These are phyloP conservation scores for Orgyia antiqua DNA, from an alignment of 2,888 invertebrate genomes.

Conservation along the genomic window DNA sequence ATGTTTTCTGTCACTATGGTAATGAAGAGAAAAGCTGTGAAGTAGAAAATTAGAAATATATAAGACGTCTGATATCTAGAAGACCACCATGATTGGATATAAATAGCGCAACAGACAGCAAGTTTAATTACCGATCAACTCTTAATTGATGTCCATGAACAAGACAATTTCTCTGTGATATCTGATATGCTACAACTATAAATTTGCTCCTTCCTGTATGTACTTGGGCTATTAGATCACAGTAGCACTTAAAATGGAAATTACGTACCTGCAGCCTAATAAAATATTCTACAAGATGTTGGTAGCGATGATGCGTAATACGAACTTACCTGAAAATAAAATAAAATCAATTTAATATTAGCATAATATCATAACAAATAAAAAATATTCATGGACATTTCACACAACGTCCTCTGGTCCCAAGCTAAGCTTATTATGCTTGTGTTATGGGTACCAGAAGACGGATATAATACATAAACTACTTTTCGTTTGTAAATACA, in stretches of 20 bases:
- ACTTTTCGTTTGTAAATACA: too few relatives aligned
- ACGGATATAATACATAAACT: too few relatives aligned
- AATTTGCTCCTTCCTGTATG: constrained; percentile 13
- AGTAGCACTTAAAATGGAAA: too few relatives aligned
- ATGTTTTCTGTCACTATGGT: too few relatives aligned
- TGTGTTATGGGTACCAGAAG: too few relatives aligned
- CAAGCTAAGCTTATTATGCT: too few relatives aligned
- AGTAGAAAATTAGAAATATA: constrained; percentile 13
- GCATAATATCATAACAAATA: too few relatives aligned
- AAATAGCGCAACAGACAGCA: constrained; percentile 19
- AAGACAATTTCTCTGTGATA: constrained; percentile 26
- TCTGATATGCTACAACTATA: constrained; percentile 17
- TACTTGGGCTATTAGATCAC: background rate
- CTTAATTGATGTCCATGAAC: constrained; percentile 23
- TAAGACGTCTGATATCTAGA: constrained; percentile 11
- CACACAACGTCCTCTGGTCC: too few relatives aligned
- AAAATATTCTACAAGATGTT: background rate
- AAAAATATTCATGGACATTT: too few relatives aligned
- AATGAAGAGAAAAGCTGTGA: constrained; percentile 8
- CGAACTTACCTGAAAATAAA: constrained; percentile 1
- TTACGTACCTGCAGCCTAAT: too few relatives aligned
- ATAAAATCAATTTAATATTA: too few relatives aligned
- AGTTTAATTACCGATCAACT: constrained; percentile 21
- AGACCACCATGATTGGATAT: constrained; percentile 21
- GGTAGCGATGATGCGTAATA: background rate